Conservation (phyloP, 2,888 invertebrate species). For the Noctua comes region DNA sequence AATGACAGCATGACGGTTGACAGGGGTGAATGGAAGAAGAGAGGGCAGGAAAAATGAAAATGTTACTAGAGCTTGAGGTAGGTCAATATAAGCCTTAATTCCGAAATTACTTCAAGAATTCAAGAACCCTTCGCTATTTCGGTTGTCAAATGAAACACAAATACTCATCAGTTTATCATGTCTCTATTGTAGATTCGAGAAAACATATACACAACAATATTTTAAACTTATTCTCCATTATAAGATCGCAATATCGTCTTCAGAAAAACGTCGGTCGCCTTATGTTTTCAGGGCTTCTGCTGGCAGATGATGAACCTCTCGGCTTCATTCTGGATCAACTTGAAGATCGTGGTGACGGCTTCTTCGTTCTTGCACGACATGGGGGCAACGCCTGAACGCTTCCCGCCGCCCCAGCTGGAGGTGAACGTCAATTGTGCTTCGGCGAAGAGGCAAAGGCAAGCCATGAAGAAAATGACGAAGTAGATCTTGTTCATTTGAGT, state of each 20-base stretch:
- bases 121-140: not conserved
- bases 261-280: not conserved
- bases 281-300: constrained; percentile 78
- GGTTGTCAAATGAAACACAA: constrained; percentile 11
- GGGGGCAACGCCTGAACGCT: constrained; percentile 75
- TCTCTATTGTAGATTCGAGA: constrained; percentile 42
- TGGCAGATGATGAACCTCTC: constrained; percentile 85
- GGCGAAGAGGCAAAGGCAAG: constrained; percentile 74
- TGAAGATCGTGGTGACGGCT: constrained; percentile 79
- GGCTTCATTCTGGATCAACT: constrained; percentile 86
- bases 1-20: not conserved
- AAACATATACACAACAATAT: constrained; percentile 29
- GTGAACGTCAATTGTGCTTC: constrained; percentile 90
- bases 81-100: not conserved
- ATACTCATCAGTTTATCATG: not conserved
- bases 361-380: constrained; percentile 82
- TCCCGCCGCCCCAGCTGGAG: constrained; percentile 88
- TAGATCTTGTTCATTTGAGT: constrained; percentile 72
- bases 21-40: not conserved
- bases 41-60: not conserved
- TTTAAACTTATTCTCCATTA: constrained; percentile 24
- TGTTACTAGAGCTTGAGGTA: not conserved
- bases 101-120: not conserved
- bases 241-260: constrained; percentile 22
- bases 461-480: constrained; percentile 74